A percentile compares a stretch with the other conserved stretches of the same genome.
phyloP scores from a whole-genome alignment of 2,888 invertebrate genomes.

The Agapostemon virescens region DNA sequence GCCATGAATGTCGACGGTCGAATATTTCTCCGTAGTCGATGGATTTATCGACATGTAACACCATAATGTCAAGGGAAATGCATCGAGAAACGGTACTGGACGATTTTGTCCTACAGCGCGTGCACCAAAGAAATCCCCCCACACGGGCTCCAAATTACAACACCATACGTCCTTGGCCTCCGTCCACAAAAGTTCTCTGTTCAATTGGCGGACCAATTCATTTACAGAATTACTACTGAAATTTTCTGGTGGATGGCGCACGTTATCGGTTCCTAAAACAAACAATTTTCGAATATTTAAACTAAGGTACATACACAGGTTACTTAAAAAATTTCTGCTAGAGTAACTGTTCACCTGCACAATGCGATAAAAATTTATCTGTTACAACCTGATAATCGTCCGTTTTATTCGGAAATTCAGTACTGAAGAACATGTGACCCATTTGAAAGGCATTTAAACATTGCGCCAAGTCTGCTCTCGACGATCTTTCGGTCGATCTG shows the following conservation, averaged over 20 bases:
- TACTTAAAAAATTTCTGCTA: background rate
- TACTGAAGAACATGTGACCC: conserved; percentile 88
- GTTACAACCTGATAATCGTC: conserved; percentile 89
- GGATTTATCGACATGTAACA: conserved; percentile 82
- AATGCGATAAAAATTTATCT: conserved; percentile 90
- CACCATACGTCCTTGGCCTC: conserved; percentile 95
- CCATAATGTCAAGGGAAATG: conserved; percentile 94
- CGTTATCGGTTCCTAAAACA: conserved; percentile 76
- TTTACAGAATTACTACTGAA: conserved; percentile 81
- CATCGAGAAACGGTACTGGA: conserved; percentile 90
- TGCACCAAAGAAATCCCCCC: conserved; percentile 95
- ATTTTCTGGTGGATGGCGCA: conserved; percentile 72
- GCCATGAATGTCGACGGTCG: conserved; percentile 87
- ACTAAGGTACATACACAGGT: background rate
- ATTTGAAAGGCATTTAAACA: conserved; percentile 89
- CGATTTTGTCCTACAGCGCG: conserved; percentile 87
- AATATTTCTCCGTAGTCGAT: conserved; percentile 43
- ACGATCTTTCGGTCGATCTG: conserved; percentile 84
- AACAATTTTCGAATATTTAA: background rate
- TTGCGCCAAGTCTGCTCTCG: conserved; percentile 89
- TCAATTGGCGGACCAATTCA: conserved; percentile 82
- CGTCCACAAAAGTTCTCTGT: conserved; percentile 86
- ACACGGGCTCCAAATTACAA: conserved; percentile 92
- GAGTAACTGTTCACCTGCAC: conserved; percentile 77
- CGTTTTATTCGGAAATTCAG: conserved; percentile 88